Evolutionary conservation across 2,797 vertebrate genomes (phyloP), one percentile per base, ranked within the genome.

Genomic region (Melanotaenia parkinsoni): DNA sequence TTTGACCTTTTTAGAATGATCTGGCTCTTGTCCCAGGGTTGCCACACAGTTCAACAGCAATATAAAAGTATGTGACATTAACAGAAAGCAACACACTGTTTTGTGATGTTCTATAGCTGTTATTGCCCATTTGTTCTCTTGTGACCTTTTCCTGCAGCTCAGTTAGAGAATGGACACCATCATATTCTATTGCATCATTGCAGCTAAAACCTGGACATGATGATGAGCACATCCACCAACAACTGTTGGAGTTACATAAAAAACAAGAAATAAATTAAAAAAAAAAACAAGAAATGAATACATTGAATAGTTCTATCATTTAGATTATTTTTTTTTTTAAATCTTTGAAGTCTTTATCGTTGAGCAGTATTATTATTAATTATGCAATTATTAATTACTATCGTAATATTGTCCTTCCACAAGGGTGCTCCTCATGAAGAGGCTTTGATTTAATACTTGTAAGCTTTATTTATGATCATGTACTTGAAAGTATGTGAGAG

Each of bases 1-100:
- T 74, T 82, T 93, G 92, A 91, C 91, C 86, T 93, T 92, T 88
- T 88, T 75, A 82, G 63, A 92, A 90, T 85, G 60, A 71, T 86
- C 88, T 89, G 76, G 63, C 82, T 80, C 61, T 82, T 22, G 6
- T 90, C 81, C 72, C 66, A 51, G 65, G 72, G 84, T 87, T 74
- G 70, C 82, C 69, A 58, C 58, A 26, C 72, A 81, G 80, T 83
- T 91, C 75, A 81, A 67, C 76, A 77, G 88, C 62, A 63, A 88
- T 81, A 67, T 58, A 76, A 81, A 68, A 67, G 58, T 43, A 81
- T 84, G 67, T 80, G 77, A 90, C 86, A 85, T 86, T 85, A 85
- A 82, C 61, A 82, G 66, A 86, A 89, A 78, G 67, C 75, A 86
- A 59, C 77, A 65, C 65, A 60, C 72, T 70, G 74, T 72, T 68